Percentiles rank a stretch among this genome's conserved stretches.
phyloP scores from a whole-genome alignment of 23 tunicate genomes.

The Styela plicata region DNA sequence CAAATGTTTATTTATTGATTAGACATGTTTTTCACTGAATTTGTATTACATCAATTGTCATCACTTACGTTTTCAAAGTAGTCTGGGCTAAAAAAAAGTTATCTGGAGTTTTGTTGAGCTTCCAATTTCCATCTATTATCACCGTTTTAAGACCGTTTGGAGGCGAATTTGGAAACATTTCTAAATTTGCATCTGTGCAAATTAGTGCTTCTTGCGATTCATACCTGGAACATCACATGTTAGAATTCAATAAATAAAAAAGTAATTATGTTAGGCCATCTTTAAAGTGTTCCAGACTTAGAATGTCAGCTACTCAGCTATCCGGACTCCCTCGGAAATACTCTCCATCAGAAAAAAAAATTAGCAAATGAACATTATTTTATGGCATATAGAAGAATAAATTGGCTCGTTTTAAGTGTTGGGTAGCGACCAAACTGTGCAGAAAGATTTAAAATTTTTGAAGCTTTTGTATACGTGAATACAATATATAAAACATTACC shows the following conservation, averaged over 20 bases:
- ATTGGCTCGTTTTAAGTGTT: too few relatives aligned
- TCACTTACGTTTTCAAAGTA: slow-evolving; percentile 14
- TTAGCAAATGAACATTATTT: background rate
- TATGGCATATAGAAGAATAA: background rate
- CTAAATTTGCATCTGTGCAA: slow-evolving; percentile 12
- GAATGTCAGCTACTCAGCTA: too few relatives aligned
- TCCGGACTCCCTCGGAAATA: background rate
- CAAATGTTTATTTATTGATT: background rate
- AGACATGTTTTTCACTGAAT: background rate
- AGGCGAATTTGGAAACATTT: slow-evolving; percentile 7
- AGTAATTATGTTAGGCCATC: too few relatives aligned
- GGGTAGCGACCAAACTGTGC: too few relatives aligned
- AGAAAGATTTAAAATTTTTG: too few relatives aligned
- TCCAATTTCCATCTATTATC: background rate
- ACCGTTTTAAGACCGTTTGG: slow-evolving; percentile 17
- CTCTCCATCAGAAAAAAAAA: background rate
- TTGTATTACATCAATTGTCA: background rate
- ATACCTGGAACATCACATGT: background rate
- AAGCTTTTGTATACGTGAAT: too few relatives aligned
- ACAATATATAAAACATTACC: too few relatives aligned
- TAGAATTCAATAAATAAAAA: too few relatives aligned
- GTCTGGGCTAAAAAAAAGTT: slow-evolving; percentile 2
- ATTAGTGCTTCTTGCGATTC: background rate
- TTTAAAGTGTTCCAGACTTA: too few relatives aligned
- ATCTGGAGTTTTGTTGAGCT: slow-evolving; percentile 10